Evolutionary conservation across 2,888 invertebrate genomes (phyloP).

Genomic region (Octonoba sinensis): DNA sequence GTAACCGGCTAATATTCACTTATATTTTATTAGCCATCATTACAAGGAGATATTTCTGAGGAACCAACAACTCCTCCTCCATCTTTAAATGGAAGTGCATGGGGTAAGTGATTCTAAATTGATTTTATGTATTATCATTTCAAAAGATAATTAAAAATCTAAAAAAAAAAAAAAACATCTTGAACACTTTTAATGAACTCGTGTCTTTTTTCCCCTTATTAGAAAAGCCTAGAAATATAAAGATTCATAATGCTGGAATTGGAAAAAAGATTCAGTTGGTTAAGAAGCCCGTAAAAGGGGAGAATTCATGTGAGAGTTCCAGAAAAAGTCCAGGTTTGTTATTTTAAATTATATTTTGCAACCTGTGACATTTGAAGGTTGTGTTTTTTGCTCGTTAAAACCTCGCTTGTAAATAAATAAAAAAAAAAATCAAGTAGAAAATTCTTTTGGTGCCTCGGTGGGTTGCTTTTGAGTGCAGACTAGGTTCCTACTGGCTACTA

Average conservation of each 20-base stretch:
- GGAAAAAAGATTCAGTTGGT: slow-evolving; percentile 65
- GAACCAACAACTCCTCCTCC: slow-evolving; percentile 53
- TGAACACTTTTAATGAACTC: not conserved
- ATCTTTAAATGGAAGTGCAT: slow-evolving; percentile 66
- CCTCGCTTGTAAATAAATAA: too few relatives aligned
- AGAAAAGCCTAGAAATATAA: slow-evolving; percentile 64
- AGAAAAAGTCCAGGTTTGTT: slow-evolving; percentile 63
- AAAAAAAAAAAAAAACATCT: not conserved
- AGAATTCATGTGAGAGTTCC: slow-evolving; percentile 54
- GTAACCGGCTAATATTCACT: not conserved
- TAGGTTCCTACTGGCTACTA: too few relatives aligned
- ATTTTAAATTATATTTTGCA: not conserved
- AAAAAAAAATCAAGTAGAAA: too few relatives aligned
- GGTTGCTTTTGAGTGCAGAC: too few relatives aligned
- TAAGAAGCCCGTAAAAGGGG: slow-evolving; percentile 60
- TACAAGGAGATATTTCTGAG: slow-evolving; percentile 64
- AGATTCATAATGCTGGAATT: slow-evolving; percentile 57
- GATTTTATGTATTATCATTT: not conserved
- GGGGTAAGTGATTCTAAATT: slow-evolving; percentile 64
- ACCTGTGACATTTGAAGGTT: too few relatives aligned
- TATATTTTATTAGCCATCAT: slow-evolving; percentile 64
- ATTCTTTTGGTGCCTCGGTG: too few relatives aligned
- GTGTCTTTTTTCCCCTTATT: slow-evolving; percentile 1
- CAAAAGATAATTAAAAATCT: not conserved
- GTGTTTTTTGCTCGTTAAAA: too few relatives aligned